Evolutionary conservation across 53 echinoderm and acorn worm species (phyloP), one percentile per base, ranked within the genome.

Genomic region (Stichopus horrens): DNA sequence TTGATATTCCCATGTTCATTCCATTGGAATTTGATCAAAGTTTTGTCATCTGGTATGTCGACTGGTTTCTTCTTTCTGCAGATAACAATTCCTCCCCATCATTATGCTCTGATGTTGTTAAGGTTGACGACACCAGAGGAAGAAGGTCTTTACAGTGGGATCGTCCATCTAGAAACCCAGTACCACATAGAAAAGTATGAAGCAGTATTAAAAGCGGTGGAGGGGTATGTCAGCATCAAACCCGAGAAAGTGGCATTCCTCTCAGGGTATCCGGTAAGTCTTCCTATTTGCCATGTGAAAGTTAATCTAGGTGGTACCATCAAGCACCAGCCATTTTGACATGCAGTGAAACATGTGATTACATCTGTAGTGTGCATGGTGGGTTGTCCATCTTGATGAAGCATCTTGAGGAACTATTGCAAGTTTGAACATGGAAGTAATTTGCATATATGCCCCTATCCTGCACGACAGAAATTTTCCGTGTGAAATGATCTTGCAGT

Each of bases 231-330:
- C 51, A 74, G 74, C 10, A 89, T 95, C 53, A 92, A 92, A 66
- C 99, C 99, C 7, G 99, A 99, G 22, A 87, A 91, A 77, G 90
- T 99, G 54, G 89, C 89, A 23, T 90, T 95, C 74, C 92, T 89
- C 83, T 88, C 99, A 77, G 87, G 96, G 21, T 99, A 96, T 89
- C 99, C 99, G 22, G 99, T 99, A 91, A 93, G 94, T 86, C 37
- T 55, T 54, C 37, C 37, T 37, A 37, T 37, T 37, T 37, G 37
- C 37, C 37, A 37, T 37, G 37, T 37, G 37, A 37, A 37, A 37
- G 37, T 37, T 37, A 37, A 37, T 37, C 37, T 37, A 37, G 2
- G 37, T 37, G 37, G 37, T 37, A 37, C 37, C 37, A 37, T 37
- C 37, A 37, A 37, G 37, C 37, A 37, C 68, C 68, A 67, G 11